These are phyloP conservation scores for Sebastes hubbsi DNA, from an alignment of 2,797 vertebrate species.

Conservation along the genomic window DNA sequence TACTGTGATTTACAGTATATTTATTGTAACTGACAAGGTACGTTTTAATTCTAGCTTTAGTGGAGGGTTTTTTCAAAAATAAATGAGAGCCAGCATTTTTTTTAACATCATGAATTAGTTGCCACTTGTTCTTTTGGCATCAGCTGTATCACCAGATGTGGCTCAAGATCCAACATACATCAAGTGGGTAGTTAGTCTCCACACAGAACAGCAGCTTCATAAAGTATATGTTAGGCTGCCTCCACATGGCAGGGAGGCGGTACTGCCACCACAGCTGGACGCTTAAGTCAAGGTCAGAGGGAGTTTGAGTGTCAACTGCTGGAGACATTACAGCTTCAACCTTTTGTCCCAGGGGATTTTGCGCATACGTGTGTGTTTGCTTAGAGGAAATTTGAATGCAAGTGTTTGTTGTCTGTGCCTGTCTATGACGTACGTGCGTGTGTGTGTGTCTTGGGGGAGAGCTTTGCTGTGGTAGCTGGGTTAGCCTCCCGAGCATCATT, in stretches of 20 bases:
- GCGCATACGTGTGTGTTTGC: constrained; percentile 16
- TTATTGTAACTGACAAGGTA: not conserved
- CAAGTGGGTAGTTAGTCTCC: not conserved
- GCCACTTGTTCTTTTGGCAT: constrained; percentile 10
- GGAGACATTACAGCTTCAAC: constrained; percentile 18
- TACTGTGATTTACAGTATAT: not conserved
- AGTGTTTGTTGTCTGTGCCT: constrained; percentile 32
- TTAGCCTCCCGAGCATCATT: constrained; percentile 68
- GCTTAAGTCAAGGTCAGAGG: constrained; percentile 71
- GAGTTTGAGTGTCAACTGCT: constrained; percentile 35
- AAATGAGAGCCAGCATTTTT: not conserved
- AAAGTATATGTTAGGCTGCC: constrained; percentile 44
- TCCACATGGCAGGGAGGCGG: constrained; percentile 59
- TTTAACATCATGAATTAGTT: not conserved
- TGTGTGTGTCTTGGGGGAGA: constrained; percentile 39
- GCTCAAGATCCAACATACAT: not conserved
- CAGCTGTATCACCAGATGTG: constrained; percentile 33
- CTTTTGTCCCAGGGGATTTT: constrained; percentile 23
- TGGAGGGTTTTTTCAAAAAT: not conserved
- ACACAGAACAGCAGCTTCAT: not conserved
- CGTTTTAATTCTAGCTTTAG: not conserved
- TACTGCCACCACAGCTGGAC: constrained; percentile 52
- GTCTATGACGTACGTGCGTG: constrained; percentile 2
- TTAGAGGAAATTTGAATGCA: constrained; percentile 24
- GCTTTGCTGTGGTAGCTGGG: constrained; percentile 29